Base-by-base conservation (phyloP, 2,888 invertebrate species). In the Drosophila borealis region DNA sequence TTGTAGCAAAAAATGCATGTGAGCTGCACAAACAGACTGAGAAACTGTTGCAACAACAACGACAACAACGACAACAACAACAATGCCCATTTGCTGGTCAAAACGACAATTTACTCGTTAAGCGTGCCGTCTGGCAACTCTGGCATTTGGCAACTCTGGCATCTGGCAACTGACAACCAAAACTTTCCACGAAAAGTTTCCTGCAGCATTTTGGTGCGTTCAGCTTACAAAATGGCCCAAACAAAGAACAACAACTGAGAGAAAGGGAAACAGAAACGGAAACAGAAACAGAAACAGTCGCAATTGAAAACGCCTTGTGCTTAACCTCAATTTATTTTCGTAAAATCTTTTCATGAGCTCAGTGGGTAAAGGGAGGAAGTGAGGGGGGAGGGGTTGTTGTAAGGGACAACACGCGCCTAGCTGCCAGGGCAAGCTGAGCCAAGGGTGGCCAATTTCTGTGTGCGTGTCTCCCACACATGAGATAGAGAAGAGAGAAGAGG, bases 101-200 rank as follows among this genome's bases (percentile, higher is more conserved):
- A 82, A 82, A 81, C 85, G 88, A 85, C 88, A 83, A 83, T 85
- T 88, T 81, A 82, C 80, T 85, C 70, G 85, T 85, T 81, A 73
- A 70, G 51, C 67, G 46, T 25, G 53, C 17, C 48, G 14, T 39
- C n/a, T 19, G 4, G 45, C 45, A 81, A 75, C 59, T 79, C 21
- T 13, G 36, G 33, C 54, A 46, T 37, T 34, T 17, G 4, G 45
- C 50, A 81, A 75, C 59, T 79, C 21, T 13, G 36, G 33, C 54
- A 46, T 33, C 34, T 49, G 39, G 36, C 50, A 41, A 60, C 68
- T 49, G 62, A 54, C 66, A 66, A 19, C 39, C 37, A 21, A 36
- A 68, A 62, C 46, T 72, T 67, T 66, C 8, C 45, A 37, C 51
- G 14, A 6, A 68, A 68, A 68, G n/a, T 68, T 68, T 10, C 25